Percentiles rank a stretch among this genome's conserved stretches.
Conservation (phyloP, 1,140 invertebrate genomes). For the Diuraphis noxia region DNA sequence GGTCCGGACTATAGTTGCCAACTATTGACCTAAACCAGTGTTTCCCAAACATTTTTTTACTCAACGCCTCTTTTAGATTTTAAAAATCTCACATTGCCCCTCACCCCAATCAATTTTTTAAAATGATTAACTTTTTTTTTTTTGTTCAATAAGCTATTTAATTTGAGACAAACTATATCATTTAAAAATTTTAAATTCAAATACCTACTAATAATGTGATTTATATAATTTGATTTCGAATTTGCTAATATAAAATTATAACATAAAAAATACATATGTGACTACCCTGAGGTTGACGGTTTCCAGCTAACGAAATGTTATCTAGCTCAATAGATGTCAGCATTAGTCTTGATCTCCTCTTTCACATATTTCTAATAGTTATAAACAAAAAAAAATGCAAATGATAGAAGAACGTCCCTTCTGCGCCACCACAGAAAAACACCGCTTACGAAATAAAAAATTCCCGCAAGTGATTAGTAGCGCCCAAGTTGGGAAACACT, state of each 20-base stretch:
- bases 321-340: conserved; percentile 12
- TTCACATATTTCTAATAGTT: conserved; percentile 6
- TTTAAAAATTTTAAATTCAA: not conserved
- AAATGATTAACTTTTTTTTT: not conserved
- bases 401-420: no score
- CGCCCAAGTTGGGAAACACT: no score
- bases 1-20: no score
- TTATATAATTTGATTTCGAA: not conserved
- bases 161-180: not conserved
- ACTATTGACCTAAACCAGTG: no score
- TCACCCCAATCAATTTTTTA: not conserved
- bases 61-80: not conserved
- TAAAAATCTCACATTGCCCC: not conserved
- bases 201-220: not conserved
- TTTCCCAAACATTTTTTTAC: not conserved
- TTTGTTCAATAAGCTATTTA: conserved; percentile 11
- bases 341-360: not conserved
- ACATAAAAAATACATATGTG: not conserved
- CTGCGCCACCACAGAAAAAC: no score
- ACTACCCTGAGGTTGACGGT: not conserved
- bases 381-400: no score
- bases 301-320: not conserved
- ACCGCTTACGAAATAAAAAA: no score
- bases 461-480: no score
- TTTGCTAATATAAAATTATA: not conserved